Evolutionary conservation across 35 echinoderm and acorn worm genomes (phyloP).

Genomic region (Apostichopus parvimensis): DNA sequence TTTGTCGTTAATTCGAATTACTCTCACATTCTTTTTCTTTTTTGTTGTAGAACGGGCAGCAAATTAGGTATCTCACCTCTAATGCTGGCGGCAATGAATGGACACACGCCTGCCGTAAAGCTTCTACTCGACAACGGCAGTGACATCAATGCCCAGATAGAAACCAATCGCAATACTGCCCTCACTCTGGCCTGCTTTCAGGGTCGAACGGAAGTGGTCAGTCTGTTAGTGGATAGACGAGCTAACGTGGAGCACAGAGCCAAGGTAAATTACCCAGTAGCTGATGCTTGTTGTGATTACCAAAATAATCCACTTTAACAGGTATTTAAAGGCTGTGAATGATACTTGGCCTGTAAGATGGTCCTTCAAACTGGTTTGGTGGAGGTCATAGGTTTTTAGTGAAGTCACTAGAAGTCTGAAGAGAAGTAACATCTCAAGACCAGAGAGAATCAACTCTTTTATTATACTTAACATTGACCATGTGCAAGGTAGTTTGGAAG

Average conservation of each 20-base stretch:
- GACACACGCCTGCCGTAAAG: constrained; percentile 95
- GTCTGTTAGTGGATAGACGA: constrained; percentile 85
- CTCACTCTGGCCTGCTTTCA: constrained; percentile 98
- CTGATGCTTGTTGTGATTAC: not conserved
- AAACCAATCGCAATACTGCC: constrained; percentile 99
- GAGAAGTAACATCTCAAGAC: too few species aligned
- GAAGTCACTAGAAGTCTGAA: too few species aligned
- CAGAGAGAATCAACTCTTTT: too few species aligned
- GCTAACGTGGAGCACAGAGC: constrained; percentile 98
- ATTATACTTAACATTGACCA: too few species aligned
- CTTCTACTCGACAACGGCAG: constrained; percentile 96
- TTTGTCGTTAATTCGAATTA: not conserved
- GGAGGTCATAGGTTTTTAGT: too few species aligned
- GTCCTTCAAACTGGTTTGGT: too few species aligned
- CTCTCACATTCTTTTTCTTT: not conserved
- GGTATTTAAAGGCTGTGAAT: too few species aligned
- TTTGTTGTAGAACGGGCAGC: constrained; percentile 86
- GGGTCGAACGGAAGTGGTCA: constrained; percentile 91
- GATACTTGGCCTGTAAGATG: too few species aligned
- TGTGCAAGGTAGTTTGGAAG: too few species aligned
- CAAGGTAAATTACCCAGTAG: constrained; percentile 59
- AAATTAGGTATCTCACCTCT: constrained; percentile 96
- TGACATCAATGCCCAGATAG: constrained; percentile 99
- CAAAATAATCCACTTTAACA: too few species aligned
- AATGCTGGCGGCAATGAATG: constrained; percentile 99